A percentile compares a stretch with the other conserved stretches of the same genome.
Conservation (phyloP, 2,888 invertebrate species). For the Tridacna gigas region DNA sequence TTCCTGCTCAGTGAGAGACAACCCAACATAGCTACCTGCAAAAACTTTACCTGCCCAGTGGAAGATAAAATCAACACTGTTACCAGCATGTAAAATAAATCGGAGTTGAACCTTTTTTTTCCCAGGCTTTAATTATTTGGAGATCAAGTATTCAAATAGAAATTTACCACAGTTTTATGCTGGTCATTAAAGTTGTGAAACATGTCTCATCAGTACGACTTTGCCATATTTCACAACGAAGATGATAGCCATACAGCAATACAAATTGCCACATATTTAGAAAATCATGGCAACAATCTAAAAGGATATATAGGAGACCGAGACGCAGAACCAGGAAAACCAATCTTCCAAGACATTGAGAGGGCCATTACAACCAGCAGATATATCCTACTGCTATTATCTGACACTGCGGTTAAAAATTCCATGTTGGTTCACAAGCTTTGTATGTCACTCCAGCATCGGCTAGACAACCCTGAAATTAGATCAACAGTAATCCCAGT, state of each 20-base stretch:
- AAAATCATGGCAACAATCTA: not conserved
- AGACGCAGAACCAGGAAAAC: not conserved
- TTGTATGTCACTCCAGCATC: not conserved
- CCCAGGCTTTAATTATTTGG: too few relatives aligned
- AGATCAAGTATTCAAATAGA: too few relatives aligned
- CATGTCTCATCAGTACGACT: not conserved
- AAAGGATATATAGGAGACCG: not conserved
- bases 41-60: too few relatives aligned
- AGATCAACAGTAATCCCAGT: not conserved
- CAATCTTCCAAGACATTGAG: not conserved
- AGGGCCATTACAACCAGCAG: not conserved
- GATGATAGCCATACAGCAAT: not conserved
- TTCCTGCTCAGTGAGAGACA: too few relatives aligned
- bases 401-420: not conserved
- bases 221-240: not conserved
- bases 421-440: not conserved
- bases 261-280: not conserved
- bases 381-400: not conserved
- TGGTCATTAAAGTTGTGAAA: not conserved
- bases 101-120: too few relatives aligned
- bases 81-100: too few relatives aligned
- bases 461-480: not conserved
- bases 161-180: too few relatives aligned
- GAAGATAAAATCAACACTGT: too few relatives aligned
- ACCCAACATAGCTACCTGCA: too few relatives aligned